Evolutionary conservation across 1,140 invertebrate genomes (phyloP).

Genomic region (Macrotrachela quadricornifera): DNA sequence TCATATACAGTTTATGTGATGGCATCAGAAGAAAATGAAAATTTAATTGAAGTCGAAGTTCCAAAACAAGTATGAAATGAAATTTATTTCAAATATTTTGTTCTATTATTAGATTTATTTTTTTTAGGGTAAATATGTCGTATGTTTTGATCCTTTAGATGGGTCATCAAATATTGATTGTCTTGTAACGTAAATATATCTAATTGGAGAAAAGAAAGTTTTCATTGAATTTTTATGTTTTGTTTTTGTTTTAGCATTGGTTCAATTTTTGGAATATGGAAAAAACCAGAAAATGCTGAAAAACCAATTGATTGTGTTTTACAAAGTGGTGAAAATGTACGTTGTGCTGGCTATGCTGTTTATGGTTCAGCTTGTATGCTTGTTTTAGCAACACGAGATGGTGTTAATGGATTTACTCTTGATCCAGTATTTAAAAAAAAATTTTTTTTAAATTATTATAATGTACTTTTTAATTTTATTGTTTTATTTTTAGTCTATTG

Average conservation of each 20-base stretch:
- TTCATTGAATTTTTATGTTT: too few species aligned
- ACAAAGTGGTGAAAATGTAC: conserved; percentile 58
- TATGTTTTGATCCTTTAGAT: conserved; percentile 93
- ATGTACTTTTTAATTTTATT: too few species aligned
- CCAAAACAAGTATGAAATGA: conserved; percentile 44
- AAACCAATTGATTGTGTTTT: conserved; percentile 41
- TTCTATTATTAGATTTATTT: too few species aligned
- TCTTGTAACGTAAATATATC: conserved; percentile 46
- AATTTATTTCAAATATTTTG: too few species aligned
- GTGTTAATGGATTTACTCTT: conserved; percentile 84
- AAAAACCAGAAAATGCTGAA: conserved; percentile 31
- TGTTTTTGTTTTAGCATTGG: conserved; percentile 41
- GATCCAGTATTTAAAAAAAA: conserved; percentile 41
- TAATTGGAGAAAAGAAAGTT: too few species aligned
- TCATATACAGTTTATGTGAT: conserved; percentile 75
- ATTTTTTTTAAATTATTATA: too few species aligned
- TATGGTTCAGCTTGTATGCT: conserved; percentile 92
- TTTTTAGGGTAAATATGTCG: conserved; percentile 57
- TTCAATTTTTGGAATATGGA: conserved; percentile 86
- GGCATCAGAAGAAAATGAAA: conserved; percentile 86
- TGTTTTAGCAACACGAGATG: conserved; percentile 61
- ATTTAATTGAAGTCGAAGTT: conserved; percentile 64
- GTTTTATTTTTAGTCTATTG: conserved; percentile 45
- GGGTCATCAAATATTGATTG: conserved; percentile 99
- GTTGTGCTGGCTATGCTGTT: conserved; percentile 85